Evolutionary conservation across 2,888 invertebrate species (phyloP).

Genomic region (Glaucopsyche alexis): DNA sequence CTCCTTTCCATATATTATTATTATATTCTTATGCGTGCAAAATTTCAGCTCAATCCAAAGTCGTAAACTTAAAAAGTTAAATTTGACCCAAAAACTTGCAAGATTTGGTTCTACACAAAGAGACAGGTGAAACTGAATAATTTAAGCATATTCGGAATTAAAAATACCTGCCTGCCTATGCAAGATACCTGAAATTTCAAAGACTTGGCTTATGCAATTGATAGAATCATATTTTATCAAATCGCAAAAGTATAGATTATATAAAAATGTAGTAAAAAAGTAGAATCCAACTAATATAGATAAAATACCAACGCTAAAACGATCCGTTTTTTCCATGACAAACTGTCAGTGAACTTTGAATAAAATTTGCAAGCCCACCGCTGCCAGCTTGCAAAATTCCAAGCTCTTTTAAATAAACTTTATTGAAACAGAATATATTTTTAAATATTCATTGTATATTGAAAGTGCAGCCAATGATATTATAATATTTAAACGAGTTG

Average conservation of each 20-base stretch:
- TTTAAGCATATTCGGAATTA: no score
- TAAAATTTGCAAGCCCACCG: conserved; percentile 12
- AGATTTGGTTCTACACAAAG: no score
- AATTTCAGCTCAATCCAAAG: no score
- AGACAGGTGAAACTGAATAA: no score
- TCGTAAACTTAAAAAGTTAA: no score
- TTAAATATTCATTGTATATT: conserved; percentile 22
- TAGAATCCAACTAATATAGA: background rate
- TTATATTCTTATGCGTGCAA: no score
- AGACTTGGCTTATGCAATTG: background rate
- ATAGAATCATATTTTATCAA: background rate
- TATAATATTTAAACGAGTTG: background rate
- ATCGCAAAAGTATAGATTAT: background rate
- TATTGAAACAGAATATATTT: background rate
- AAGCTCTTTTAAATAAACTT: conserved; percentile 18
- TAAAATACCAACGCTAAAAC: background rate
- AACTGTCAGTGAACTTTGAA: conserved; percentile 19
- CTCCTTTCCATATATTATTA: no score
- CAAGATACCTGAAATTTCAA: no score
- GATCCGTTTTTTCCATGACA: conserved; percentile 3
- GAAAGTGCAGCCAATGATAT: conserved; percentile 16
- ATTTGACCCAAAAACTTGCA: no score
- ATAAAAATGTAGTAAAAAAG: background rate
- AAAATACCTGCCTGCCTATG: no score
- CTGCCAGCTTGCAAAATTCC: conserved; percentile 14